Percentiles rank a stretch among this genome's conserved stretches.
These are phyloP conservation scores for Anarrhichthys ocellatus DNA, from an alignment of 2,113 vertebrate species.

Conservation along the genomic window DNA sequence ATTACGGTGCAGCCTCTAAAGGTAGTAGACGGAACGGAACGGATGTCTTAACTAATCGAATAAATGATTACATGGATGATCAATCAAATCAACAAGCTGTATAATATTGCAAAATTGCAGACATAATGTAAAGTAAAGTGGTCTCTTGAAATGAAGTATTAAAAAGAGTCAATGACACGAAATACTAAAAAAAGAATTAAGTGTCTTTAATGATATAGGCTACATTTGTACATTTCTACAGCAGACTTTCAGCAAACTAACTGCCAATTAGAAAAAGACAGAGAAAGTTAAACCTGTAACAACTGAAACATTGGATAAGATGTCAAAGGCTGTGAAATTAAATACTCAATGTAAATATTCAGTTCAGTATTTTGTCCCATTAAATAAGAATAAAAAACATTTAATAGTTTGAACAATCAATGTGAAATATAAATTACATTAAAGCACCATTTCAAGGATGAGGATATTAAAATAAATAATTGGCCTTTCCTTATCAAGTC, in stretches of 20 bases:
- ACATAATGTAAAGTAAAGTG: not conserved
- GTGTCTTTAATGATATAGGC: conserved; percentile 81
- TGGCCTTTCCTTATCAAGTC: conserved; percentile 76
- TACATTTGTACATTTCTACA: conserved; percentile 85
- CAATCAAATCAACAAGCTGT: not conserved
- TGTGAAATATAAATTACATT: conserved; percentile 83
- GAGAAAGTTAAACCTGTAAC: conserved; percentile 46
- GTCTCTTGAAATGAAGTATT: not conserved
- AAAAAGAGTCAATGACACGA: conserved; percentile 17
- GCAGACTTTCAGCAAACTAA: conserved; percentile 78
- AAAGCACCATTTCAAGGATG: conserved; percentile 87
- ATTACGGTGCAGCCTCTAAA: not conserved
- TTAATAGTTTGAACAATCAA: conserved; percentile 78
- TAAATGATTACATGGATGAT: not conserved
- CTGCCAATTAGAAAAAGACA: conserved; percentile 70
- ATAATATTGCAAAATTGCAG: not conserved
- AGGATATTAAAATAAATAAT: conserved; percentile 85
- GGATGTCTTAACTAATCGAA: not conserved
- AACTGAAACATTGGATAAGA: conserved; percentile 62
- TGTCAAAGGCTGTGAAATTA: conserved; percentile 69
- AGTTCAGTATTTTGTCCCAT: conserved; percentile 66
- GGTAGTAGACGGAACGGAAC: not conserved
- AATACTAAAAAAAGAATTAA: conserved; percentile 73
- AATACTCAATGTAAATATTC: conserved; percentile 73
- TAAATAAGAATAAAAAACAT: conserved; percentile 76